These are phyloP conservation scores for Hippoglossus stenolepis DNA, from an alignment of 2,113 vertebrate genomes.

Conservation along the genomic window DNA sequence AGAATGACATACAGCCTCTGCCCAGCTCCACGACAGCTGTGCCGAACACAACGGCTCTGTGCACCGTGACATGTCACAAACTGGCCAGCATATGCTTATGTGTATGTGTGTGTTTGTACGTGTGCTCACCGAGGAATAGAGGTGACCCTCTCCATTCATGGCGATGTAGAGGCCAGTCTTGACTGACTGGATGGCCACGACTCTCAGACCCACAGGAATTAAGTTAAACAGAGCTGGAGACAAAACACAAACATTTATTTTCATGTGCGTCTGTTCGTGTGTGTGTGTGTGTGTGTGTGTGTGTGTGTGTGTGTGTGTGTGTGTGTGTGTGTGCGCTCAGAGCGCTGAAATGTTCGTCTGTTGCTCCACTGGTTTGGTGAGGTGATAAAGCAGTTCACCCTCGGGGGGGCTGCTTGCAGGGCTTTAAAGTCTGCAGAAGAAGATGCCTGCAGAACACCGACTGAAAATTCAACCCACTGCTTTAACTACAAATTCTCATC, in stretches of 20 bases:
- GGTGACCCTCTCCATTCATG: slow-evolving; percentile 96
- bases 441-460: background rate
- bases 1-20: background rate
- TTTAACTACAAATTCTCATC: background rate
- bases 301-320: background rate
- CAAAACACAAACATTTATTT: slow-evolving; percentile 34
- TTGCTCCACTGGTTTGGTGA: background rate
- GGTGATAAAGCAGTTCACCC: background rate
- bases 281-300: slow-evolving; percentile 8
- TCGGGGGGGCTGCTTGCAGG: background rate
- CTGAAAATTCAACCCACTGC: background rate
- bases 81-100: background rate
- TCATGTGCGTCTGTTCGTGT: background rate
- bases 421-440: background rate
- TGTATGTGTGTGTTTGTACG: background rate
- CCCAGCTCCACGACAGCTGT: background rate
- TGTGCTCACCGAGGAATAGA: slow-evolving; percentile 94
- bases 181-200: slow-evolving; percentile 97
- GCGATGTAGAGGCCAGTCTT: slow-evolving; percentile 96
- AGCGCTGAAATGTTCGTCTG: background rate
- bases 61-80: background rate
- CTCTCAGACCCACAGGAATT: slow-evolving; percentile 95
- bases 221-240: slow-evolving; percentile 95
- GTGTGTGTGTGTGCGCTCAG: background rate
- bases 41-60: background rate